Percentiles rank a stretch among this genome's conserved stretches.
Conservation (phyloP, 2,888 invertebrate species). For the Tromatobia lineatoria region DNA sequence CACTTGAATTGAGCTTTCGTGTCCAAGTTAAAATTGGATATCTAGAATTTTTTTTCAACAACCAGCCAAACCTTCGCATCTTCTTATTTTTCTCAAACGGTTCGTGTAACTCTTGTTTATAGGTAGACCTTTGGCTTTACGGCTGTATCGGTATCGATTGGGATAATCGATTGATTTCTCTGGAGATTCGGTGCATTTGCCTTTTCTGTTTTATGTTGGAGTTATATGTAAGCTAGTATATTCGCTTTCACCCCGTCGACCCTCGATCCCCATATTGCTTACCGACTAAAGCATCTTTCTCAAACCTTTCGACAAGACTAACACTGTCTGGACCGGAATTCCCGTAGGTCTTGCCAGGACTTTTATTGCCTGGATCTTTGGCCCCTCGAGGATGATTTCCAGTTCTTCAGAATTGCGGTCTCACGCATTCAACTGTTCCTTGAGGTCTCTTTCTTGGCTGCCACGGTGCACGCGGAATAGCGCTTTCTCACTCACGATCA, state of each 20-base stretch:
- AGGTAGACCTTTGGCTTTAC: neutral
- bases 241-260: conserved; percentile 2
- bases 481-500: conserved; percentile 5
- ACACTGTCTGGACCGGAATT: neutral
- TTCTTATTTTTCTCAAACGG: neutral
- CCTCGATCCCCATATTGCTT: neutral
- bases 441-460: neutral
- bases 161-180: conserved; percentile 24
- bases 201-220: neutral
- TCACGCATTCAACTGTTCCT: neutral
- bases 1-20: too few relatives aligned
- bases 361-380: conserved; percentile 20
- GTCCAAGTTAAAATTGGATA: too few relatives aligned
- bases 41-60: too few relatives aligned
- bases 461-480: neutral
- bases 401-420: neutral
- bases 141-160: neutral
- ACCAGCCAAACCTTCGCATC: too few relatives aligned
- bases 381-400: conserved; percentile 33
- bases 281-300: neutral
- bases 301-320: neutral
- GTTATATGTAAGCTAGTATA: neutral
- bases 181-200: conserved; percentile 17
- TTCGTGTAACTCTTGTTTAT: neutral
- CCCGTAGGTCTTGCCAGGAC: neutral